Base-by-base conservation (phyloP, 2,888 invertebrate genomes). In the Pristionchus arcanus region DNA sequence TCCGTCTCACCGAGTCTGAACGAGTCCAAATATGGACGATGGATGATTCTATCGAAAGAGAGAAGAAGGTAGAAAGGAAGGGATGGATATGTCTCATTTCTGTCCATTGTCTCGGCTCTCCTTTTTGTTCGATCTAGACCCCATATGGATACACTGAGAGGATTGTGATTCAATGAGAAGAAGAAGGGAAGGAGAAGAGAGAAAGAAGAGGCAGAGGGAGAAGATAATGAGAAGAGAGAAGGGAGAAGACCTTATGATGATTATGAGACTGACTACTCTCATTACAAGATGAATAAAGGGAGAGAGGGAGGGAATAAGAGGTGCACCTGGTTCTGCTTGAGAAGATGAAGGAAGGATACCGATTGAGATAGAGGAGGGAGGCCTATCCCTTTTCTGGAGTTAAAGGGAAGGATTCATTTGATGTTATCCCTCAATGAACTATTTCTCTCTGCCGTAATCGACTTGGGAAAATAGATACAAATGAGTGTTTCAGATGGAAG, bases 1-100 rank as follows among this genome's bases (percentile, higher is more conserved):
- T 83, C 83, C 83, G 83, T 49, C 83, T 83, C 83, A 83, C 83
- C 83, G 83, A 28, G 37, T 83, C 83, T 49, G 13, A 21, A 77
- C 25, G 37, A 37, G 42, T 77, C 21, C 13, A 42, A 25, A 34
- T 34, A 34, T 34, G 34, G 71, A 28, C 31, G 34, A 74, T 19
- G 28, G 11, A 74, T 34, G 19, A 13, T 28, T 66, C 66, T 13
- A 15, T 66, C 28, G 66, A 25, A 28, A 25, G 66, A 66, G 25
- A 11, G 28, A 11, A 66, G 25, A 25, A 25, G 66, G 13, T n/a
- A 28, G 28, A 66, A 66, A 15, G n/a, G 28, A 21, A 66, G 25
- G 66, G 13, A 28, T 66, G 66, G 28, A 66, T 66, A 28, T 74
- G 19, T 37, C 16, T 37, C 74, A 74, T 74, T 34, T 74, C 74